Evolutionary conservation across 2,797 vertebrate genomes (phyloP), one percentile per base, ranked within the genome.

Genomic region (Triplophysa yarkandensis): DNA sequence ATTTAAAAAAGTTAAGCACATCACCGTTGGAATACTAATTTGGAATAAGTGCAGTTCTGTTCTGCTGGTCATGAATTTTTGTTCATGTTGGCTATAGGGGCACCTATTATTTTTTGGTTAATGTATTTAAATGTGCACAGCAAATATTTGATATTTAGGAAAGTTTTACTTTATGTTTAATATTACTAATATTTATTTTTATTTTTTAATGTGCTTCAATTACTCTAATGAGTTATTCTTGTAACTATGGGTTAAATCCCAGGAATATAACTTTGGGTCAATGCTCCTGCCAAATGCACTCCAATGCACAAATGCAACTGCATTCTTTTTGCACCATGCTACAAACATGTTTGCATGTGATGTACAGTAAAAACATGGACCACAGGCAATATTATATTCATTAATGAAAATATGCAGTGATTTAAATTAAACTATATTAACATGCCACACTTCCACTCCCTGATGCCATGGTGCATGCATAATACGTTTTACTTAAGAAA

Each of bases 21-120:
- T 66, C 9, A 30, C 43, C 43, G 34, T 65, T 74, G 41, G 21
- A 69, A 77, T 50, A 69, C 41, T 73, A 73, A 77, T 41, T 60
- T 52, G 41, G 41, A 50, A 50, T 23, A 23, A 50, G 48, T 11
- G 21, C 43, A 44, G n/a, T 44, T 4, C 17, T 7, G n/a, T n/a
- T 2, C 11, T 14, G 23, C 1, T 19, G 11, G 19, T 2, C 14
- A 28, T 28, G 27, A 55, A 28, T 55, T 27, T 28, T 27, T 13
- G 13, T 28, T 28, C 2, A 3, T 55, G 13, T 16, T 27, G 0
- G 27, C 14, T 28, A 54, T 14, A 14, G 14, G 41, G 14, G 14
- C 41, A 43, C 16, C 16, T 43, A 43, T 39, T 8, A 8, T 2
- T 39, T 16, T 43, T 41, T 41, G 39, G 32, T 8, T 39, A 16